Evolutionary conservation across 2,888 invertebrate species (phyloP).

Genomic region (Linnaemya tessellans): DNA sequence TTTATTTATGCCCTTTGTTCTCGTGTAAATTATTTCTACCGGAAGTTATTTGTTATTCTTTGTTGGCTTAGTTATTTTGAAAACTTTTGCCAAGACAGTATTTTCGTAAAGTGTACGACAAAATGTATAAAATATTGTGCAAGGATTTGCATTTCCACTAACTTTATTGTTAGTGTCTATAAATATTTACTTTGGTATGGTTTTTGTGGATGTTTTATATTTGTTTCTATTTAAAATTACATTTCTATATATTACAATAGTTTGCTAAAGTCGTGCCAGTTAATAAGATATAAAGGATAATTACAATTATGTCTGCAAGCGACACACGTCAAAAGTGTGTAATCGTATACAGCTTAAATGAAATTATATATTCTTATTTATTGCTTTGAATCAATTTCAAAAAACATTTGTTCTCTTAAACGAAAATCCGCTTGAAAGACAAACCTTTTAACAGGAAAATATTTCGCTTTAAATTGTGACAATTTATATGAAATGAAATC

Average conservation of each 20-base stretch:
- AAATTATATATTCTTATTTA: no score
- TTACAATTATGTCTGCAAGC: constrained; percentile 12
- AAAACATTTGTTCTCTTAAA: no score
- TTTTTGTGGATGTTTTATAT: constrained; percentile 37
- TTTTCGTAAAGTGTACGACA: constrained; percentile 27
- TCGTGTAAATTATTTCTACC: constrained; percentile 58
- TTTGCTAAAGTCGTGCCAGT: not conserved
- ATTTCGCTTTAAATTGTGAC: no score
- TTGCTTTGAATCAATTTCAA: no score
- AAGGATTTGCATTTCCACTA: constrained; percentile 67
- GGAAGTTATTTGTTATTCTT: constrained; percentile 73
- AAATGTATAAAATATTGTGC: constrained; percentile 63
- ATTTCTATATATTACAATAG: constrained; percentile 49
- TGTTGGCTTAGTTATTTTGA: constrained; percentile 37
- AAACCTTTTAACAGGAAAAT: no score
- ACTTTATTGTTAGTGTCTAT: constrained; percentile 5
- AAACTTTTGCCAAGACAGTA: constrained; percentile 24
- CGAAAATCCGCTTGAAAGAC: no score
- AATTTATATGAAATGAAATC: no score
- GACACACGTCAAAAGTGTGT: not conserved
- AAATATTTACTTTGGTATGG: constrained; percentile 5
- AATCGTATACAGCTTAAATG: not conserved
- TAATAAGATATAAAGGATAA: not conserved
- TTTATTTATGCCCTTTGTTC: constrained; percentile 57
- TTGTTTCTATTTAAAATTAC: constrained; percentile 57